Evolutionary conservation across 1,140 invertebrate genomes (phyloP).

Genomic region (Panonychus citri): DNA sequence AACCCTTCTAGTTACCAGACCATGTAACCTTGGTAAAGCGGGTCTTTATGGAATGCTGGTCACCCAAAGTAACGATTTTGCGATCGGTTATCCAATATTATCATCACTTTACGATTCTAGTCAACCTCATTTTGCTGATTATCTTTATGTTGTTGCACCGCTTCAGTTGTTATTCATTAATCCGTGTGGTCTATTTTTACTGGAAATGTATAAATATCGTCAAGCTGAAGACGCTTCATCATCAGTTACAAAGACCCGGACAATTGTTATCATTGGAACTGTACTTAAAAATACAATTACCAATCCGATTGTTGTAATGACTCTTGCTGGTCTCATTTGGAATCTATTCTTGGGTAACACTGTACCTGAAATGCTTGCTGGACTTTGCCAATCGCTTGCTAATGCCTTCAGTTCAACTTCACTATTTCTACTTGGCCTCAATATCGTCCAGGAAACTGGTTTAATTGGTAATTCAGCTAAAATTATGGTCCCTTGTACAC

Average conservation of each 20-base stretch:
- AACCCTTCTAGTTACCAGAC: slow-evolving; percentile 49
- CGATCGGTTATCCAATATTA: slow-evolving; percentile 62
- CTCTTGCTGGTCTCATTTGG: slow-evolving; percentile 59
- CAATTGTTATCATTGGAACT: slow-evolving; percentile 1
- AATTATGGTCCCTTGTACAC: slow-evolving; percentile 57
- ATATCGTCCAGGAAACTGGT: slow-evolving; percentile 70
- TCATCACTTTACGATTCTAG: slow-evolving; percentile 31
- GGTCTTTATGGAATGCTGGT: slow-evolving; percentile 83
- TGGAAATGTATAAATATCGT: slow-evolving; percentile 56
- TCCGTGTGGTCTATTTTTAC: slow-evolving; percentile 64
- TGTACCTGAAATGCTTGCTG: slow-evolving; percentile 44
- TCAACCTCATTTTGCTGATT: slow-evolving; percentile 69
- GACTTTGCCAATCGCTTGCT: slow-evolving; percentile 46
- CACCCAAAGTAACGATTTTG: slow-evolving; percentile 94
- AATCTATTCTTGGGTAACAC: slow-evolving; percentile 56
- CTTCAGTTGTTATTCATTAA: slow-evolving; percentile 79
- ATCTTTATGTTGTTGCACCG: slow-evolving; percentile 77
- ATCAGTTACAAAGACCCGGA: background rate
- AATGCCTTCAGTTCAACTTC: slow-evolving; percentile 73
- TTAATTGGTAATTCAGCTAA: slow-evolving; percentile 46
- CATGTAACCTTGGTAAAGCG: slow-evolving; percentile 52
- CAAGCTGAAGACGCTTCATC: slow-evolving; percentile 13
- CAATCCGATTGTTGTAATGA: slow-evolving; percentile 84
- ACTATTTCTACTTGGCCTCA: slow-evolving; percentile 62
- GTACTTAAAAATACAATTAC: slow-evolving; percentile 41